Percentiles rank a stretch among this genome's conserved stretches.
These are phyloP conservation scores for Idaea biselata DNA, from an alignment of 2,888 invertebrate species.

Conservation along the genomic window DNA sequence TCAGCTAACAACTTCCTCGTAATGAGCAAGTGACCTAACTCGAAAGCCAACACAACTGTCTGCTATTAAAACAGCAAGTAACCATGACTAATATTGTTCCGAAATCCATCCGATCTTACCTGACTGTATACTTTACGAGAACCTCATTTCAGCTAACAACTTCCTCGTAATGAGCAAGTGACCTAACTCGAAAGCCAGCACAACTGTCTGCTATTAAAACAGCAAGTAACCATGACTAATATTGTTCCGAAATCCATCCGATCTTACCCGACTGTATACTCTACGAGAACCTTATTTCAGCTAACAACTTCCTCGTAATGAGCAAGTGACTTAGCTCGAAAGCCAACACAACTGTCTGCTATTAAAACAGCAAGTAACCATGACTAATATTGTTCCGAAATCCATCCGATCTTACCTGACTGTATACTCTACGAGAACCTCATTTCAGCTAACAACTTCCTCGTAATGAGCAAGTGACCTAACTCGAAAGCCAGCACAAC, in stretches of 20 bases:
- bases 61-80: too few relatives aligned
- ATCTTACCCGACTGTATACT: too few relatives aligned
- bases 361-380: constrained; percentile 25
- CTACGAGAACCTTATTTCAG: neutral
- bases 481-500: constrained; percentile 15
- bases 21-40: too few relatives aligned
- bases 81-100: too few relatives aligned
- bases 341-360: constrained; percentile 5
- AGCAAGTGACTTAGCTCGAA: constrained; percentile 24
- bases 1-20: too few relatives aligned
- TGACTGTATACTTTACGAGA: too few relatives aligned
- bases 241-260: too few relatives aligned
- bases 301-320: constrained; percentile 19
- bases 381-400: constrained; percentile 31
- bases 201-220: neutral
- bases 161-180: constrained; percentile 20
- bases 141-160: constrained; percentile 11
- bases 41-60: too few relatives aligned
- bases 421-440: too few relatives aligned
- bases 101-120: too few relatives aligned
- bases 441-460: constrained; percentile 15
- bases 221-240: constrained; percentile 33
- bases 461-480: constrained; percentile 21
- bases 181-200: constrained; percentile 21
- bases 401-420: too few relatives aligned